Evolutionary conservation across 2,888 invertebrate genomes (phyloP), one percentile per base, ranked within the genome.

Genomic region (Polydrusus cervinus): DNA sequence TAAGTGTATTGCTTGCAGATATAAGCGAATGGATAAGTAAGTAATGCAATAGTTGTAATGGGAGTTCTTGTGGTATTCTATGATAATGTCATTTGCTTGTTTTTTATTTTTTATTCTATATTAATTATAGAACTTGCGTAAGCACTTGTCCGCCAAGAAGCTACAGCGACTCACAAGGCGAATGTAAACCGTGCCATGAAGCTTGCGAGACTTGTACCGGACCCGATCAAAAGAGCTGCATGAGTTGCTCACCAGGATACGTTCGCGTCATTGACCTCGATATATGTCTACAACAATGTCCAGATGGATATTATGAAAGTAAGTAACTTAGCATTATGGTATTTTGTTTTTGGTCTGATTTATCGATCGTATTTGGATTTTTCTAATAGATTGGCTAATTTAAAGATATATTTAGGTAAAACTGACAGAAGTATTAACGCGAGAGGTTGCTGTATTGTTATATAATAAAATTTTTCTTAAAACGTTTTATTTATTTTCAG

Each of bases 131-230:
- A 84, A 92, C 94, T 20, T 96, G 96, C 85, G 94, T 96, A 3
- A 94, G 94, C 78, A 91, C 93, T 62, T 96, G 96, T 84, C 96
- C 96, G 8, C 94, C 94, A 13, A 90, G 95, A 81, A 95, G 95
- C 83, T 96, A 93, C 82, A 92, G 93, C 0, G 94, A 95, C 84
- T 92, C 93, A 81, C 93, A 93, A 51, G 94, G 92, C 53, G 91
- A 93, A 20, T 97, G 96, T 83, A 93, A 93, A 91, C 93, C 94
- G 0, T 97, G 97, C 82, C 95, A 96, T 84, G 95, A 95, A 84
- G 95, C 95, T 13, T 97, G 97, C 83, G 93, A 94, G 85, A 95
- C 94, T 14, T 97, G 97, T 83, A 94, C 94, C 25, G 97, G 96
- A 8, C 92, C 95, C 3, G 95, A 95, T 11, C 95, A 94, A 84